Evolutionary conservation across 2,888 invertebrate species (phyloP), one percentile per base, ranked within the genome.

Genomic region (Platerodrilus igneus): DNA sequence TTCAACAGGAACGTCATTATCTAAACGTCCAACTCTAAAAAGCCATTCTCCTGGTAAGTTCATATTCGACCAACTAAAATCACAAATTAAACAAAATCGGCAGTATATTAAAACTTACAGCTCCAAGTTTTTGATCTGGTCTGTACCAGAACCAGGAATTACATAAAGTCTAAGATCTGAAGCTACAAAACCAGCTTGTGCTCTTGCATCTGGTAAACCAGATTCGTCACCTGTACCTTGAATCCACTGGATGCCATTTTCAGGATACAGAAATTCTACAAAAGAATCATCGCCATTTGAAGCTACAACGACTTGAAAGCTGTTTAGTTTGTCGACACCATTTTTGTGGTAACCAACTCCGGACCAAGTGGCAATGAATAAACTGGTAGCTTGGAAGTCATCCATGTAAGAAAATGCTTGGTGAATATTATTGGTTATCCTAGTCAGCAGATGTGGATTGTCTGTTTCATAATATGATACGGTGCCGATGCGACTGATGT

Each of bases 291-390:
- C 75, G 2, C 87, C 88, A 62, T 91, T 81, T 25, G 81, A 80
- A 10, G 79, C 79, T 44, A 86, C 68, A 2, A 76, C 78, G 25
- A 82, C 76, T 77, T 97, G 97, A 68, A 85, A 95, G 16, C 89
- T 93, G 68, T 96, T 95, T 37, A 77, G 77, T 64, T 81, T 83
- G 59, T 88, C 82, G 32, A 68, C 71, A 30, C 77, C 77, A 40
- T 74, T 70, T 27, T 75, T 75, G 58, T 77, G 83, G 60, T 85
- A 86, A 0, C 91, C 90, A 1, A 95, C 94, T 36, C 83, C 82
- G 19, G 82, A 71, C 96, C 96, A 97, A 0, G 95, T 96, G 9
- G 81, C 86, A 30, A 97, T 77, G 58, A 96, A 85, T 3, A 93
- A 74, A 53, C 83, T 80, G 0, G 70, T 76, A 0, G 94, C 87